These are phyloP conservation scores for Melanargia galathea DNA, from an alignment of 2,888 invertebrate species.

Conservation along the genomic window DNA sequence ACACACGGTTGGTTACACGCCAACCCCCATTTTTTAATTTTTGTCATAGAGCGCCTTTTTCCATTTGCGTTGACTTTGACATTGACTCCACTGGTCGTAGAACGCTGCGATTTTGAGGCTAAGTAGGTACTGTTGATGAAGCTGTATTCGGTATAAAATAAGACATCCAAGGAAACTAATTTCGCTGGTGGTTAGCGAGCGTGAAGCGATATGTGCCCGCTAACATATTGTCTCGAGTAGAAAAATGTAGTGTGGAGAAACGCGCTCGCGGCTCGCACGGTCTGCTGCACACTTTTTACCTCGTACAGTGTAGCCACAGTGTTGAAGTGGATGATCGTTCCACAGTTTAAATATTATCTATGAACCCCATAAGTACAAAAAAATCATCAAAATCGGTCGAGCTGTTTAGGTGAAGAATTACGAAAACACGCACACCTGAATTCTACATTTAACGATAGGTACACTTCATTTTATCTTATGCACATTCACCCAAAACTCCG, in stretches of 20 bases:
- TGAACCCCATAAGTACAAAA: too few species aligned
- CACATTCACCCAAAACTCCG: background rate
- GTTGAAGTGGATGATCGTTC: conserved; percentile 27
- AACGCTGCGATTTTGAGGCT: too few species aligned
- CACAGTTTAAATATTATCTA: background rate
- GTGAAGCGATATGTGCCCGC: conserved; percentile 65
- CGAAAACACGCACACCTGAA: too few species aligned
- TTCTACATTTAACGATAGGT: too few species aligned
- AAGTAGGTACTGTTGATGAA: background rate
- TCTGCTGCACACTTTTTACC: conserved; percentile 64
- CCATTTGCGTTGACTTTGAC: too few species aligned
- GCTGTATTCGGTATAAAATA: conserved; percentile 5
- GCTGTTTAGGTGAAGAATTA: too few species aligned
- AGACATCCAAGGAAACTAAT: conserved; percentile 21
- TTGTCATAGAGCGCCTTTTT: too few species aligned
- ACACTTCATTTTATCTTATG: background rate
- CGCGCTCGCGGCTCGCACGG: conserved; percentile 68
- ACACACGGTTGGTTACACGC: too few species aligned
- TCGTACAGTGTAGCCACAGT: conserved; percentile 40
- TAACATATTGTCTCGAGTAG: conserved; percentile 72
- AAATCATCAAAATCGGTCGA: background rate
- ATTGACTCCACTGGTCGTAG: too few species aligned
- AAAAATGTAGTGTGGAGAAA: conserved; percentile 77
- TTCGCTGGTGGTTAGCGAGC: conserved; percentile 51
- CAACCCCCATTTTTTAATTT: too few species aligned